These are phyloP conservation scores for Prunella fulvescens DNA, from an alignment of 2,113 vertebrate species.

Conservation along the genomic window DNA sequence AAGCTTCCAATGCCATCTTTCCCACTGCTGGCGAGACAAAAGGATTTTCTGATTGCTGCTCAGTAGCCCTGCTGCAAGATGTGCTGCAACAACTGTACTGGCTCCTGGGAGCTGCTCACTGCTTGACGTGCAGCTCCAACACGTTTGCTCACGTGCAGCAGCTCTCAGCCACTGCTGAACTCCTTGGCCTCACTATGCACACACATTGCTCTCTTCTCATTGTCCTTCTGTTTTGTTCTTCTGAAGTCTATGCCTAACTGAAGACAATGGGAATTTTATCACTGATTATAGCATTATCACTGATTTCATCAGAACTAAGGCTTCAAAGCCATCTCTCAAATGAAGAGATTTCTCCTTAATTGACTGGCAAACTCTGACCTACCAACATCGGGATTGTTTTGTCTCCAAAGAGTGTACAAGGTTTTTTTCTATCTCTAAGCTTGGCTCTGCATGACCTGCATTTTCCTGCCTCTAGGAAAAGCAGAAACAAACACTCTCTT, in stretches of 20 bases:
- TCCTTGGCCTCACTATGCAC: background rate
- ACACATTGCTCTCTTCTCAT: background rate
- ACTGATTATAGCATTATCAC: background rate
- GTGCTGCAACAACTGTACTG: background rate
- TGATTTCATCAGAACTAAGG: background rate
- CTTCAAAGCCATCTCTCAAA: background rate
- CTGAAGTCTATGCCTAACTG: background rate
- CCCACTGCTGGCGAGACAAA: background rate
- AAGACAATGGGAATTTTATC: background rate
- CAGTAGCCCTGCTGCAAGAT: background rate
- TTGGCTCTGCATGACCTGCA: background rate
- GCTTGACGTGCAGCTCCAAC: background rate
- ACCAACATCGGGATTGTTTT: background rate
- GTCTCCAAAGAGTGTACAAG: background rate
- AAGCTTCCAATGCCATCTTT: background rate
- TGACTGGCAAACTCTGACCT: background rate
- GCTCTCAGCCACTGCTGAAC: background rate
- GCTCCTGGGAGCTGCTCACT: background rate
- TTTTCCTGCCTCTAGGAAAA: background rate
- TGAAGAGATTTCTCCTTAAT: background rate
- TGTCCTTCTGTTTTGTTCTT: background rate
- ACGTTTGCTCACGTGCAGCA: accelerated
- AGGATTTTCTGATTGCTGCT: background rate
- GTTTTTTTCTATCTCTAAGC: background rate
- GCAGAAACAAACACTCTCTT: background rate